Percentiles rank a stretch among this genome's conserved stretches.
phyloP scores from a whole-genome alignment of 2,797 vertebrate species.

The Tinamus major region DNA sequence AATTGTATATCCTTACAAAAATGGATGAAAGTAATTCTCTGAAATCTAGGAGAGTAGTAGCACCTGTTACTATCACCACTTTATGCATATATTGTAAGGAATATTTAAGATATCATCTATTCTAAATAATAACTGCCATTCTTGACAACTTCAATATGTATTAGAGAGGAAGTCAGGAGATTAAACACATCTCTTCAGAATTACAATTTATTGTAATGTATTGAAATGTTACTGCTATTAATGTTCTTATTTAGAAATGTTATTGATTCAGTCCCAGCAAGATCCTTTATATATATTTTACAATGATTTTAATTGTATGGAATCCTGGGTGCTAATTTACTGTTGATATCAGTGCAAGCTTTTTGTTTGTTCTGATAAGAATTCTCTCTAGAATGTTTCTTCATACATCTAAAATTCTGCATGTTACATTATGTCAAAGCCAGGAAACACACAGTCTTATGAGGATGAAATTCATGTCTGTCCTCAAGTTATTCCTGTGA shows the following conservation, averaged over 20 bases:
- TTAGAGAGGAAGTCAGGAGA: background rate
- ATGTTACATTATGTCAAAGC: background rate
- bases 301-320: background rate
- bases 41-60: background rate
- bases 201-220: background rate
- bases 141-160: background rate
- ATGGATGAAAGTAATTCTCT: background rate
- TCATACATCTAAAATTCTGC: background rate
- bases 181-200: background rate
- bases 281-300: background rate
- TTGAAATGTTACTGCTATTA: fast-evolving
- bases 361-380: background rate
- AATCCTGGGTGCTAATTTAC: background rate
- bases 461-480: background rate
- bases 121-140: background rate
- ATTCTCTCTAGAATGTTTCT: background rate
- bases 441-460: background rate
- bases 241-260: background rate
- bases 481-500: background rate
- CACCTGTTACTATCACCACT: background rate
- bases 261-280: background rate
- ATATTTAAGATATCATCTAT: background rate
- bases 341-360: background rate
- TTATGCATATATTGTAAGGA: background rate
- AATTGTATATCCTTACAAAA: background rate